These are phyloP conservation scores for Dione vanillae DNA, from an alignment of 2,888 invertebrate genomes.

Conservation along the genomic window DNA sequence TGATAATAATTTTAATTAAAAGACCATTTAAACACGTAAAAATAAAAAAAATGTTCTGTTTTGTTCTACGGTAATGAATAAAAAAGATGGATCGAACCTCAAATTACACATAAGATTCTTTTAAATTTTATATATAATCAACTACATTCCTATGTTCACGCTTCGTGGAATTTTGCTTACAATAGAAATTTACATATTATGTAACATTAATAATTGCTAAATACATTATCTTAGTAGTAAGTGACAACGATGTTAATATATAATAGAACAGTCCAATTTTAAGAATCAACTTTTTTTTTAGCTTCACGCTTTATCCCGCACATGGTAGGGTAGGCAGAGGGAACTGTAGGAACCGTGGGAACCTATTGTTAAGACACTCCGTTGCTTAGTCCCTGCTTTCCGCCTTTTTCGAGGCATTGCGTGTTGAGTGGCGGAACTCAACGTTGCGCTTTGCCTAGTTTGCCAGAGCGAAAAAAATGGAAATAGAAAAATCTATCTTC, in stretches of 20 bases:
- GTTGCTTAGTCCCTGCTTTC: background rate
- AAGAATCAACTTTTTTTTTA: background rate
- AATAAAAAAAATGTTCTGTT: too few relatives aligned
- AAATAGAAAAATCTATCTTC: too few relatives aligned
- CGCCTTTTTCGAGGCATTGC: background rate
- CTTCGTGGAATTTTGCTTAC: conserved; percentile 15
- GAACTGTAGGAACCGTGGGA: background rate
- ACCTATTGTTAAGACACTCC: background rate
- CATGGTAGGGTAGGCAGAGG: too few relatives aligned
- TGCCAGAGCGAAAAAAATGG: too few relatives aligned
- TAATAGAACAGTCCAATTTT: background rate
- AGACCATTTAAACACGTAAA: too few relatives aligned
- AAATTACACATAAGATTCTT: background rate
- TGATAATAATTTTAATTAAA: too few relatives aligned
- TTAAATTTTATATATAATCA: conserved; percentile 6
- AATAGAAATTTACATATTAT: background rate
- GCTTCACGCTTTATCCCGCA: background rate
- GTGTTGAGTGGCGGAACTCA: too few relatives aligned
- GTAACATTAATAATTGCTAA: background rate
- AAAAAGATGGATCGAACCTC: background rate
- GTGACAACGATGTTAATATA: background rate
- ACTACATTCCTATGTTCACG: conserved; percentile 10
- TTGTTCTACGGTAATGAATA: too few relatives aligned
- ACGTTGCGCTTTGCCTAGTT: too few relatives aligned
- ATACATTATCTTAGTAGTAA: conserved; percentile 8